Base-by-base conservation (phyloP, 2,888 invertebrate species). In the Dioctria linearis region DNA sequence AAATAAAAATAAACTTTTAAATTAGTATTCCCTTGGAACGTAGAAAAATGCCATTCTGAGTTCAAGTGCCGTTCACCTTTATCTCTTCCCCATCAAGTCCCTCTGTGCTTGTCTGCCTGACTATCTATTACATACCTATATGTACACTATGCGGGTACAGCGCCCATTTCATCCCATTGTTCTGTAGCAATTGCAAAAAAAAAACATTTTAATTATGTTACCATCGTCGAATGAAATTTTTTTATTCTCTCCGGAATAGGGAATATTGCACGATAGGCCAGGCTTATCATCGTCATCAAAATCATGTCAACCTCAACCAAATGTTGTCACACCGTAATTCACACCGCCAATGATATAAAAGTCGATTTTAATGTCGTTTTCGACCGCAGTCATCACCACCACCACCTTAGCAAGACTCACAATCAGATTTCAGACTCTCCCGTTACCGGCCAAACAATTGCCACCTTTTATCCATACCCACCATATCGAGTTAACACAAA, bases 281-380 rank as follows among this genome's bases (percentile, higher is more conserved):
- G 25, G 46, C 54, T 54, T 54, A 54, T 54, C 54, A 11, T 54
- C 54, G 11, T 54, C 54, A 54, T 54, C 54, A 54, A 54, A 25
- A 54, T 54, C 54, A 54, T 54, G 54, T 54, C 54, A 54, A 54
- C 54, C 54, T 11, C 54, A n/a, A 54, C 54, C 54, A 54, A 11
- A 54, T 54, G 54, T 54, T 54, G 54, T 54, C 54, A 11, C 54
- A 54, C 4, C 4, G 54, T n/a, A 54, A 54, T 54, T 54, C 54
- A 11, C 54, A n/a, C n/a, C 6, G 11, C 11, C 25, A n/a, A 54
- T n/a, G n/a, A 54, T 54, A 54, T 54, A n/a, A 46, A 46, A 25
- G 25, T 25, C 25, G 25, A 25, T 25, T 25, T 25, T 25, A 25
- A 54, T 11, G 54, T n/a, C n/a, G n/a, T 11, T n/a, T n/a, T 54